Evolutionary conservation across 2,888 invertebrate species (phyloP), one percentile per base, ranked within the genome.

Genomic region (Cotesia congregata): DNA sequence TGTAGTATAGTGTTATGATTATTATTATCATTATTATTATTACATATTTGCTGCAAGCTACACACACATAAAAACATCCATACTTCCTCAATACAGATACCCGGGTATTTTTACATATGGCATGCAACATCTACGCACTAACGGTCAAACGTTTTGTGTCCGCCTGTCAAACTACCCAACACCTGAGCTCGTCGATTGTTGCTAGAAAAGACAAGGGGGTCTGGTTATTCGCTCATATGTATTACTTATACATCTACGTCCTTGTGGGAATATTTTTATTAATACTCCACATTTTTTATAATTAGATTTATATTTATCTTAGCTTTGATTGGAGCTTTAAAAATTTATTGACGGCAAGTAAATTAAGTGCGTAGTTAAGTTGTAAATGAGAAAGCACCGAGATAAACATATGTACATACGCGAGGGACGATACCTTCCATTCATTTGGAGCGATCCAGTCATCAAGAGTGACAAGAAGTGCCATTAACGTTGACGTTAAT

Each of bases 161-260:
- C 69, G 67, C 79, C 80, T 65, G 80, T 80, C 82, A 79, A 79
- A 81, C 82, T 68, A 81, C 78, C 80, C 78, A 79, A 80, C 81
- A 82, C 80, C 80, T 81, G 80, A 82, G 78, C 38, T 67, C 30
- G 59, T 72, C 62, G 30, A 68, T 74, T 72, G 68, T 76, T 71
- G 71, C 61, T 71, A 40, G 40, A 68, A 20, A 40, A 41, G 15
- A 41, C 6, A 50, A 68, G 38, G 39, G 60, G 60, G 67, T 73
- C 73, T 5, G 40, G 70, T 71, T 72, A 78, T 79, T 79, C 75
- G 78, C 39, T 50, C 50, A 50, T 30, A 30, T 30, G 30, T 30
- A 30, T 30, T 30, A 30, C 30, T 30, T 30, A 30, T 30, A 30
- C 3, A 30, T 30, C 2, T 30, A 30, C 30, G 3, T 7, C 12